Conservation (phyloP, 2,888 invertebrate genomes). For the Xanthostigma xanthostigma region DNA sequence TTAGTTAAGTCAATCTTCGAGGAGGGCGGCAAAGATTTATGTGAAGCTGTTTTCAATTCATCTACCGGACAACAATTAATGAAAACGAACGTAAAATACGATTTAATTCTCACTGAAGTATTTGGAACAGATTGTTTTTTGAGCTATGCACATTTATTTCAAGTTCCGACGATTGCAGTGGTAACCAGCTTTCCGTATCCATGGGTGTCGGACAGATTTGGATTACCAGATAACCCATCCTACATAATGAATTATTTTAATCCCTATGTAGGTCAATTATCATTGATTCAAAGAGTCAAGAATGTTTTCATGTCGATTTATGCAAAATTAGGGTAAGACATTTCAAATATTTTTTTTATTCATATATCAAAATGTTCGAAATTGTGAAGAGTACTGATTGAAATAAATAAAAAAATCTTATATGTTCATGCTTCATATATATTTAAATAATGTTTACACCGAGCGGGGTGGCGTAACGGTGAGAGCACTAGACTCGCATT, state of each 20-base stretch:
- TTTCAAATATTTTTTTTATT: neutral
- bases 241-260: conserved; percentile 39
- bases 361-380: no score
- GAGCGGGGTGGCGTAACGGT: no score
- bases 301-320: conserved; percentile 24
- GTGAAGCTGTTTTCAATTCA: neutral
- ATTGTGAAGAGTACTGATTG: no score
- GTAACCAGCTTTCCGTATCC: conserved; percentile 40
- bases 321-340: conserved; percentile 12
- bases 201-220: conserved; percentile 38
- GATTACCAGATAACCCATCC: conserved; percentile 41
- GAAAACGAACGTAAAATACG: conserved; percentile 10
- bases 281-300: conserved; percentile 33
- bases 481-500: no score
- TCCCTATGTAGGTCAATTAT: conserved; percentile 34
- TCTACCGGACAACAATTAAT: conserved; percentile 7
- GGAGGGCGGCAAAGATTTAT: neutral
- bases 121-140: conserved; percentile 45
- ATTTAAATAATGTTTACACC: no score
- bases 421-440: no score
- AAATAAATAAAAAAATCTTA: no score
- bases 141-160: conserved; percentile 38
- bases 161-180: conserved; percentile 38
- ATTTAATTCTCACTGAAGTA: conserved; percentile 37
- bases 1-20: neutral